phyloP scores from a whole-genome alignment of 2,113 vertebrate genomes.

The Apaloderma vittatum region DNA sequence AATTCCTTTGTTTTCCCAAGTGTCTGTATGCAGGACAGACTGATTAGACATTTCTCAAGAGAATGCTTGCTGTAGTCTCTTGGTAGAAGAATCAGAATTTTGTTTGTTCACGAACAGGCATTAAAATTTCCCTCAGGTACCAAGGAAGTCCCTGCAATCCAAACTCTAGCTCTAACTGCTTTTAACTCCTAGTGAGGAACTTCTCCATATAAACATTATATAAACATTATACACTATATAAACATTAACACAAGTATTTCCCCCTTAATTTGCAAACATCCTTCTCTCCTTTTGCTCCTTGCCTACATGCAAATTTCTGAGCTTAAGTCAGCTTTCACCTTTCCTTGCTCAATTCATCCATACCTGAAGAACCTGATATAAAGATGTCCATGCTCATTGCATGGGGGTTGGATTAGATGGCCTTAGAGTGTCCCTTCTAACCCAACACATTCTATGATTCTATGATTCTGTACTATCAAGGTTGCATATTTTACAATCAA shows the following conservation, averaged over 20 bases:
- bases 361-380: too few relatives aligned
- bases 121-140: background rate
- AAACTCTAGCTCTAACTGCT: background rate
- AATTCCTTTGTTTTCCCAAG: background rate
- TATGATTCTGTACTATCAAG: background rate
- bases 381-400: too few relatives aligned
- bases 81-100: background rate
- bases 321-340: background rate
- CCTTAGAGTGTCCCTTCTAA: too few relatives aligned
- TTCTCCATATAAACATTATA: background rate
- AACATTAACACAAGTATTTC: background rate
- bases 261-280: background rate
- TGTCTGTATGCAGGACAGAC: fast-evolving
- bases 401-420: too few relatives aligned
- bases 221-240: background rate
- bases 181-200: background rate
- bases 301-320: background rate
- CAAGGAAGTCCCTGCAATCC: background rate
- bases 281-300: background rate
- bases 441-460: too few relatives aligned
- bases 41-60: background rate
- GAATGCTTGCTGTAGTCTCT: background rate
- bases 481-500: background rate
- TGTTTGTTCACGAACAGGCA: background rate
- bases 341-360: background rate